Percentiles rank a stretch among this genome's conserved stretches.
phyloP scores from a whole-genome alignment of 2,888 invertebrate genomes.

The Pimpla rufipes region DNA sequence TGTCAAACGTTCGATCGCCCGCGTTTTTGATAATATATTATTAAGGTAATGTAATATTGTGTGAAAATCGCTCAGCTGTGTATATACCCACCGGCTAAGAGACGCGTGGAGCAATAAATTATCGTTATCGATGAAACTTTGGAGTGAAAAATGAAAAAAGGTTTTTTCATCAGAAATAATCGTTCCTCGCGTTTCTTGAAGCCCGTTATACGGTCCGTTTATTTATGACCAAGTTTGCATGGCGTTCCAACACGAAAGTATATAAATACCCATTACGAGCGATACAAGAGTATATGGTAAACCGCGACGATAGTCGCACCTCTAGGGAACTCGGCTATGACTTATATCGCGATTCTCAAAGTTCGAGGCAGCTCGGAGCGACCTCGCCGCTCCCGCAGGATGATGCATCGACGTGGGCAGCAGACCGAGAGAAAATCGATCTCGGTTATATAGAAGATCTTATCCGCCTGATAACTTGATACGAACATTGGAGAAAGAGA shows the following conservation, averaged over 20 bases:
- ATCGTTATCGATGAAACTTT: slow-evolving; percentile 35
- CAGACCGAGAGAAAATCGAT: slow-evolving; percentile 55
- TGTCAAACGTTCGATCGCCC: slow-evolving; percentile 5
- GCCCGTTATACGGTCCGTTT: slow-evolving; percentile 37
- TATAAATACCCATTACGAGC: slow-evolving; percentile 61
- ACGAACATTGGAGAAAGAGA: slow-evolving; percentile 34
- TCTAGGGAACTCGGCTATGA: slow-evolving; percentile 35
- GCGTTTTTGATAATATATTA: slow-evolving; percentile 24
- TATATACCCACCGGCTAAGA: slow-evolving; percentile 28
- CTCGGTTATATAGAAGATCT: slow-evolving; percentile 42
- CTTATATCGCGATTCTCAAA: slow-evolving; percentile 56
- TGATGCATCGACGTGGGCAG: slow-evolving; percentile 66
- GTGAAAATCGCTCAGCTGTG: slow-evolving; percentile 57
- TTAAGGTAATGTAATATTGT: slow-evolving; percentile 43
- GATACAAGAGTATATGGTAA: slow-evolving; percentile 40
- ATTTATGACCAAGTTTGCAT: slow-evolving; percentile 55
- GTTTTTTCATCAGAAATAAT: slow-evolving; percentile 37
- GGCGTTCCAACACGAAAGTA: slow-evolving; percentile 44
- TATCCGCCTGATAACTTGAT: slow-evolving; percentile 52
- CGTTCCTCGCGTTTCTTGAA: slow-evolving; percentile 26
- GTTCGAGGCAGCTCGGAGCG: slow-evolving; percentile 52
- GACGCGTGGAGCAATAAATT: slow-evolving; percentile 44
- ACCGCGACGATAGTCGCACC: slow-evolving; percentile 31
- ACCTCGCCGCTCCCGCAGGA: slow-evolving; percentile 68
- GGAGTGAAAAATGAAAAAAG: slow-evolving; percentile 33